These are phyloP conservation scores for Zoanthus sociatus DNA, from an alignment of 92 coral and sea anemone genomes.

Conservation along the genomic window DNA sequence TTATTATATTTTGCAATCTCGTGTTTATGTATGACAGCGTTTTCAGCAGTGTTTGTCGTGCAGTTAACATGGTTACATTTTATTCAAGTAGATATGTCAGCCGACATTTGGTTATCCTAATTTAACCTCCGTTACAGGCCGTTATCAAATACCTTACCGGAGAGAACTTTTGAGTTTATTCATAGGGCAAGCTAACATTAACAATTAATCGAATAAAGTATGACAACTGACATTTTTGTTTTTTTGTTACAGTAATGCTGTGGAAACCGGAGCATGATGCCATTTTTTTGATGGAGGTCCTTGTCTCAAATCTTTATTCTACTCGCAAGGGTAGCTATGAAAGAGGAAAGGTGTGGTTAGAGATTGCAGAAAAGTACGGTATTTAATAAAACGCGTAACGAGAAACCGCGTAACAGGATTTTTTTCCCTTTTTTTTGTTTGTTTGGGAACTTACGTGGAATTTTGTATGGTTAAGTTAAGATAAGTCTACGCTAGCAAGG, in stretches of 20 bases:
- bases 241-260: slow-evolving; percentile 2
- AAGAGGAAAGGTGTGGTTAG: slow-evolving; percentile 12
- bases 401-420: too few species aligned
- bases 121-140: background rate
- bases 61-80: slow-evolving; percentile 13
- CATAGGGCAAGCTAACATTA: too few species aligned
- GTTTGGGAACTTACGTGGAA: too few species aligned
- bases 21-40: slow-evolving; percentile 1
- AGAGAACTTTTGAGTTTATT: slow-evolving; percentile 4
- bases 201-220: too few species aligned
- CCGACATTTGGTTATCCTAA: slow-evolving; percentile 13
- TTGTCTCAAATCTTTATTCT: slow-evolving; percentile 20
- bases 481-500: too few species aligned
- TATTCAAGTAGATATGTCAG: background rate
- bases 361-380: slow-evolving; percentile 7
- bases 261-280: slow-evolving; percentile 26
- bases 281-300: slow-evolving; percentile 14
- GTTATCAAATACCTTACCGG: slow-evolving; percentile 20
- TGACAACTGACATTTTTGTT: background rate
- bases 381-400: too few species aligned
- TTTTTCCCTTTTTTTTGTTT: too few species aligned
- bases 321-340: slow-evolving; percentile 25
- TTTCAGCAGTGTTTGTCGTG: slow-evolving; percentile 26
- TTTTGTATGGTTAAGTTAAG: too few species aligned
- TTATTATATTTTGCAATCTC: background rate